Conservation (phyloP, 2,888 invertebrate species). For the Pandemis heparana region DNA sequence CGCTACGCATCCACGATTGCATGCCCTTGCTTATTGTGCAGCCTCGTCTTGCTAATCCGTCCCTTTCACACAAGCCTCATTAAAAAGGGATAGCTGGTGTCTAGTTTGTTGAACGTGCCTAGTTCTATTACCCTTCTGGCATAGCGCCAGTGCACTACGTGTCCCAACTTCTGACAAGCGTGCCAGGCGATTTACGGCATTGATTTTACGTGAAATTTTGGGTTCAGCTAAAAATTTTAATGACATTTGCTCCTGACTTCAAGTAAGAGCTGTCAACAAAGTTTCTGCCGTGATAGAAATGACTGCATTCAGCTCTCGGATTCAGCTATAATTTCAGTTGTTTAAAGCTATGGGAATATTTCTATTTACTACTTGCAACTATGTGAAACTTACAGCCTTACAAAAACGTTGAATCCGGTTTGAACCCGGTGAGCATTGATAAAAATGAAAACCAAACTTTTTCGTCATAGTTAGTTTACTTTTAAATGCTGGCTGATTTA, state of each 20-base stretch:
- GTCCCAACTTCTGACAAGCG: slow-evolving; percentile 54
- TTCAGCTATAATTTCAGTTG: not conserved
- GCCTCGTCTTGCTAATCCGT: not conserved
- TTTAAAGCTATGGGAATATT: not conserved
- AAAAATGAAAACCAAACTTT: too few species aligned
- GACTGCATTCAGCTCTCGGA: not conserved
- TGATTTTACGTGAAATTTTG: slow-evolving; percentile 41
- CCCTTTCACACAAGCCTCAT: not conserved
- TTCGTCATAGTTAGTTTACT: too few species aligned
- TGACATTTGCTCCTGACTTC: not conserved
- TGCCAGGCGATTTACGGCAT: slow-evolving; percentile 50
- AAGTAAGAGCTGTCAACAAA: not conserved
- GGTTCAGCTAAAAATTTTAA: slow-evolving; percentile 11
- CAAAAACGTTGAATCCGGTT: too few species aligned
- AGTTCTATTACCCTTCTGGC: slow-evolving; percentile 48
- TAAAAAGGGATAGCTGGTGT: not conserved
- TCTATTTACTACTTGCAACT: too few species aligned
- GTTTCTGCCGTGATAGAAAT: not conserved
- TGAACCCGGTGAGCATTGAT: too few species aligned
- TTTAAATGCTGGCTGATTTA: not conserved
- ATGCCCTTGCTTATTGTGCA: not conserved
- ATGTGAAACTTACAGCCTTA: too few species aligned
- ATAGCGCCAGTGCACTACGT: slow-evolving; percentile 49
- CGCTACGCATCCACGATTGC: slow-evolving; percentile 48
- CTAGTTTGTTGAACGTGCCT: not conserved